Evolutionary conservation across 2,797 vertebrate genomes (phyloP).

Genomic region (Scleropages formosus): DNA sequence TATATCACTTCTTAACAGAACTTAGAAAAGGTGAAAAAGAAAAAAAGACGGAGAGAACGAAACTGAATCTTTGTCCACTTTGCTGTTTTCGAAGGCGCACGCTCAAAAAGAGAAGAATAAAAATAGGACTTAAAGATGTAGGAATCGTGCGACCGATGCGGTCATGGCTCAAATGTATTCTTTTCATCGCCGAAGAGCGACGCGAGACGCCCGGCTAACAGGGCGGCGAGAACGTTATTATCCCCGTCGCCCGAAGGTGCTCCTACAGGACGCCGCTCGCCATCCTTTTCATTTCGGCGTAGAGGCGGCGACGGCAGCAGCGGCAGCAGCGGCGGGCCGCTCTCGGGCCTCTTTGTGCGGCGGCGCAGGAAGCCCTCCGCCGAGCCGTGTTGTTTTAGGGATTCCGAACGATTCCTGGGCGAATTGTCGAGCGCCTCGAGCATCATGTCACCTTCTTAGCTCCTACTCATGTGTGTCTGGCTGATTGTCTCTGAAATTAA

Average conservation of each 20-base stretch:
- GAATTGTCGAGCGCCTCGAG: constrained; percentile 50
- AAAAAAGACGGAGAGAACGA: no score
- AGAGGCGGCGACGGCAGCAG: background rate
- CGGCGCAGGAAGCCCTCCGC: constrained; percentile 33
- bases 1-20: no score
- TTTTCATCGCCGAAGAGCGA: background rate
- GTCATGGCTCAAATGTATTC: constrained; percentile 5
- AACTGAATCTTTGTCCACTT: no score
- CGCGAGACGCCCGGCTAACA: background rate
- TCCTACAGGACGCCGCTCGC: constrained; percentile 50
- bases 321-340: constrained; percentile 9
- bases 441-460: constrained; percentile 58
- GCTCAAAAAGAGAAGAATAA: no score
- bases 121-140: no score
- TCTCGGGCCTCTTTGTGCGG: constrained; percentile 32
- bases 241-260: constrained; percentile 50
- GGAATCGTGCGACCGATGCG: background rate
- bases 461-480: constrained; percentile 40
- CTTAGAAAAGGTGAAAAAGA: no score
- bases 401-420: constrained; percentile 53
- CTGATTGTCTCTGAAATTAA: constrained; percentile 55
- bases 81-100: no score
- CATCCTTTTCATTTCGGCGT: constrained; percentile 56
- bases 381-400: constrained; percentile 54
- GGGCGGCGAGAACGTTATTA: constrained; percentile 46